Evolutionary conservation across 2,797 vertebrate genomes (phyloP), one percentile per base, ranked within the genome.

Genomic region (Xiphorhynchus erythropygius): DNA sequence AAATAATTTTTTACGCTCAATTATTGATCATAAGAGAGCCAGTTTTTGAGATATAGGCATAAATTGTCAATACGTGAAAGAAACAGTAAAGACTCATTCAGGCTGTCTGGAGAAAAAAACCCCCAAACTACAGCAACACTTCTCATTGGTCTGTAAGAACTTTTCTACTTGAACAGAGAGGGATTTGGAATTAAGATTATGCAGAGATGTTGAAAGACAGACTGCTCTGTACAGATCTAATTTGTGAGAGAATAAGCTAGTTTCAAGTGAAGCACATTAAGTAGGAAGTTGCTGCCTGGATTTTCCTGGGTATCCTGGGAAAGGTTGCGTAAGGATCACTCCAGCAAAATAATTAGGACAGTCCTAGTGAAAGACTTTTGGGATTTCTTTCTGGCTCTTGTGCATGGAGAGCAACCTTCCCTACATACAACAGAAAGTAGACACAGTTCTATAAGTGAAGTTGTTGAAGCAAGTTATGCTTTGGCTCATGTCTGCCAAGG

Each of bases 1-100:
- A 81, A 81, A 76, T 62, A 10, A n/a, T 4, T 70, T 73, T 63
- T 47, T 12, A 53, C 47, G 23, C 28, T 85, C 24, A 50, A 14
- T 69, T 74, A 32, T 6, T 0, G 0, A 14, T 63, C 44, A 81
- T 64, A 1, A 2, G 9, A 71, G 24, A 80, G 9, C 1, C 21
- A 65, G 23, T 33, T 79, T 86, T 84, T 35, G n/a, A 90, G 18
- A n/a, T 73, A 47, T 1, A 81, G 25, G 17, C 3, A 4, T 44
- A n/a, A 55, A 47, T 12, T 53, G 1, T 35, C 30, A 65, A 1
- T 22, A 79, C 62, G 7, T 19, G 27, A 74, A 37, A 85, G 46
- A 90, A 88, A 42, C 4, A 53, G 3, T 27, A 44, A 60, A 74
- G 32, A 75, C 81, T 33, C 5, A 56, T 84, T 74, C 30, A 56